phyloP scores from a whole-genome alignment of 2,888 invertebrate genomes.

The Timandra comae region DNA sequence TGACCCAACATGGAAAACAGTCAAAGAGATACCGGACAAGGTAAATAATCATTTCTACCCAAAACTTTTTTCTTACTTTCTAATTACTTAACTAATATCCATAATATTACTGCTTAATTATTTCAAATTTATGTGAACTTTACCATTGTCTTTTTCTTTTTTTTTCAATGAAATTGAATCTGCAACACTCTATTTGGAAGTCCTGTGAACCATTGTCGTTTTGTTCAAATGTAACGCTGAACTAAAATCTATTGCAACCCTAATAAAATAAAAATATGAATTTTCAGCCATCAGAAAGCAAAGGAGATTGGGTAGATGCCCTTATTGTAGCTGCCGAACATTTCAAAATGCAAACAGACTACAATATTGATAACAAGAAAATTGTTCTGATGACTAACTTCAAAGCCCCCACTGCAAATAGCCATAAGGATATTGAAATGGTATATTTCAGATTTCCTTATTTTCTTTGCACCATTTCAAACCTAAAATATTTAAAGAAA shows the following conservation, averaged over 20 bases:
- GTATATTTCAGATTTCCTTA: conserved; percentile 31
- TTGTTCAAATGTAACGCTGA: too few relatives aligned
- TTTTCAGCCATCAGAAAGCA: conserved; percentile 53
- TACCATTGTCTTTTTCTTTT: too few relatives aligned
- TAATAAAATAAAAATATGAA: too few relatives aligned
- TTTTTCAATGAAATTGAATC: conserved; percentile 13
- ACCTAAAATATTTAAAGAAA: background rate
- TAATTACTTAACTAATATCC: too few relatives aligned
- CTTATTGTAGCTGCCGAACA: conserved; percentile 75
- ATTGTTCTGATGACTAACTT: conserved; percentile 82
- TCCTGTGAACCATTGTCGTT: too few relatives aligned
- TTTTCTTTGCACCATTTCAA: background rate
- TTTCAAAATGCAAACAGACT: conserved; percentile 47
- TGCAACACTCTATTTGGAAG: too few relatives aligned
- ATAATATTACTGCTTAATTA: too few relatives aligned
- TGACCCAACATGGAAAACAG: conserved; percentile 78
- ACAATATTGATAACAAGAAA: conserved; percentile 55
- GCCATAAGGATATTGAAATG: conserved; percentile 60
- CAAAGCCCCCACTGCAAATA: conserved; percentile 49
- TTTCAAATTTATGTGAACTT: too few relatives aligned
- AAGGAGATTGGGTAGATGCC: conserved; percentile 81
- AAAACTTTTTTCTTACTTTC: conserved; percentile 2
- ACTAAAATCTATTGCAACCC: too few relatives aligned
- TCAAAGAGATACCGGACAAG: conserved; percentile 52
- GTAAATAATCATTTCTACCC: too few relatives aligned